Conservation (phyloP, 2,113 vertebrate species). For the Coryphaenoides rupestris region DNA sequence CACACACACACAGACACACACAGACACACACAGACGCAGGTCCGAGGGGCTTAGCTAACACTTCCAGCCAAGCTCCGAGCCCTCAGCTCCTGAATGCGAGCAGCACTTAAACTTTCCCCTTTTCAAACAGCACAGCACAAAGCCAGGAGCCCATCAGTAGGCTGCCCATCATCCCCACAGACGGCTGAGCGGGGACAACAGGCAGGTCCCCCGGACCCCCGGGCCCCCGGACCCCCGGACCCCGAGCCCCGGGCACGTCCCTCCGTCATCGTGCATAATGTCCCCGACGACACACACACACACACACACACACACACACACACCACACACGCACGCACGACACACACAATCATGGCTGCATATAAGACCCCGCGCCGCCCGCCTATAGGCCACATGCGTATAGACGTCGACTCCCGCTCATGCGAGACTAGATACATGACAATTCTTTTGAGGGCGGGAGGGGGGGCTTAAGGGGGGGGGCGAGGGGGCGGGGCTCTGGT, state of each 20-base stretch:
- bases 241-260: slow-evolving; percentile 31
- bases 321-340: slow-evolving; percentile 1
- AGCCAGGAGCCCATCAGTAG: slow-evolving; percentile 67
- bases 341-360: too few relatives aligned
- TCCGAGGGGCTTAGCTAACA: slow-evolving; percentile 61
- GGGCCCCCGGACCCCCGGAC: too few relatives aligned
- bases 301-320: not conserved
- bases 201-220: too few relatives aligned
- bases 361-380: not conserved
- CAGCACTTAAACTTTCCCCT: slow-evolving; percentile 79
- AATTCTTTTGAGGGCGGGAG: slow-evolving; percentile 77
- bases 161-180: slow-evolving; percentile 61
- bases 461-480: slow-evolving; percentile 29
- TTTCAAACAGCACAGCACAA: slow-evolving; percentile 73
- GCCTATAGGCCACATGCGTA: slow-evolving; percentile 31
- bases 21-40: slow-evolving; percentile 26
- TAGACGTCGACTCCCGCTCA: slow-evolving; percentile 78
- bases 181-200: slow-evolving; percentile 68
- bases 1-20: slow-evolving; percentile 34
- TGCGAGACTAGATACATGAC: slow-evolving; percentile 95
- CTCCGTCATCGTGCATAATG: too few relatives aligned
- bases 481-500: slow-evolving; percentile 33
- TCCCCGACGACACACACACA: too few relatives aligned
- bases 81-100: slow-evolving; percentile 61
- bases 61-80: slow-evolving; percentile 53